Base-by-base conservation (phyloP, 2,888 invertebrate genomes). In the Drosophila borborema region DNA sequence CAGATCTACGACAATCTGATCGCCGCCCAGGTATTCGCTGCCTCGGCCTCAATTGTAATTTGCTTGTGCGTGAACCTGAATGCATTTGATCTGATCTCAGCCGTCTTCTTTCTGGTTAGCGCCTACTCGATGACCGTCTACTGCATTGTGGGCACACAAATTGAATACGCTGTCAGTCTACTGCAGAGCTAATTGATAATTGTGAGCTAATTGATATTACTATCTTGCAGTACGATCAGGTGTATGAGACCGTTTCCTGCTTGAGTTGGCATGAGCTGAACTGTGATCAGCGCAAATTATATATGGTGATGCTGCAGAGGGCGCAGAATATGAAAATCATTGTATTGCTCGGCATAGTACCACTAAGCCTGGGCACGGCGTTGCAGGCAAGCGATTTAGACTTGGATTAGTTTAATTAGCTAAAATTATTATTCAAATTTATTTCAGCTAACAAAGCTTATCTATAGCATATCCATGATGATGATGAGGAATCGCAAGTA, bases 71-170 rank as follows among this genome's bases (percentile, higher is more conserved):
- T 84, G 3, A 80, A 67, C 5, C 60, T 84, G 7, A 64, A 10
- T 10, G 71, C 59, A 0, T 88, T 84, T 18, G 71, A 84, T 54
- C 31, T 69, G 8, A 67, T 81, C 2, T 68, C 74, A 14, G 64
- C 66, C 8, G 60, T 80, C 3, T 82, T 31, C 18, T 64, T 82
- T 10, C 4, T 82, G 18, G 40, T 86, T n/a, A 65, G 81, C n/a
- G 65, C 61, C 41, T 88, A 84, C 58, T 71, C 62, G 40, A 80
- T 84, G 83, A 14, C 69, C 0, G 72, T 86, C 40, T 84, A 82
- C 16, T 84, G 83, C 45, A 8, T 88, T 46, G 34, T 84, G 49
- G 83, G 89, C 51, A 82, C 86, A 3, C 74, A 77, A 45, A 53
- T 86, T 14, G 89, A 84, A 41, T 77, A 67, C 38, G 77, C 74